Evolutionary conservation across 2,888 invertebrate species (phyloP).

Genomic region (Coenonympha arcania): DNA sequence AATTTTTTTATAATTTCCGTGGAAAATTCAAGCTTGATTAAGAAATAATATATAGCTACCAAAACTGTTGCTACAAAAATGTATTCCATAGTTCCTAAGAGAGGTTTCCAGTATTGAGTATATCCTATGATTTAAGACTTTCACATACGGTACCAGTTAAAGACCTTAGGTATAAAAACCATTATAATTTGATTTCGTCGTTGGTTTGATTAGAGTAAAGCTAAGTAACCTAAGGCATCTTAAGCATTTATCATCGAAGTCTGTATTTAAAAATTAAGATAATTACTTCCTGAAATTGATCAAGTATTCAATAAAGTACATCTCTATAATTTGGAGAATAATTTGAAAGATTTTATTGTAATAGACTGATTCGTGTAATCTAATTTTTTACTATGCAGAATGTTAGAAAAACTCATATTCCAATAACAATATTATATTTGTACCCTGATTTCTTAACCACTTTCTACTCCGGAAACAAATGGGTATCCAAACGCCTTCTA

Average conservation of each 20-base stretch:
- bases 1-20: no score
- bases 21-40: no score
- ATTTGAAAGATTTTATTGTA: neutral
- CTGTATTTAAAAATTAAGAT: neutral
- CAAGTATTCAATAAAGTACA: neutral
- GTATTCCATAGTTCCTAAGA: no score
- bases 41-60: no score
- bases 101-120: no score
- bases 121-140: no score
- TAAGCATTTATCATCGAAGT: neutral
- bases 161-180: no score
- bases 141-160: no score
- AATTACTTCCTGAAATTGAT: neutral
- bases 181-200: neutral
- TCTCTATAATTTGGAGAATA: neutral
- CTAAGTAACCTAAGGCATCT: neutral
- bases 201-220: neutral
- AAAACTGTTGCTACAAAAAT: no score
- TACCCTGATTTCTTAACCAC: conserved; percentile 14
- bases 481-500: neutral
- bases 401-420: conserved; percentile 20
- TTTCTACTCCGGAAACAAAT: neutral
- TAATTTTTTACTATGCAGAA: conserved; percentile 17
- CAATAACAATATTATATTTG: conserved; percentile 12
- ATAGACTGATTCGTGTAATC: conserved; percentile 6